phyloP scores from a whole-genome alignment of 2,888 invertebrate species.

The Sarcophaga rosellei region DNA sequence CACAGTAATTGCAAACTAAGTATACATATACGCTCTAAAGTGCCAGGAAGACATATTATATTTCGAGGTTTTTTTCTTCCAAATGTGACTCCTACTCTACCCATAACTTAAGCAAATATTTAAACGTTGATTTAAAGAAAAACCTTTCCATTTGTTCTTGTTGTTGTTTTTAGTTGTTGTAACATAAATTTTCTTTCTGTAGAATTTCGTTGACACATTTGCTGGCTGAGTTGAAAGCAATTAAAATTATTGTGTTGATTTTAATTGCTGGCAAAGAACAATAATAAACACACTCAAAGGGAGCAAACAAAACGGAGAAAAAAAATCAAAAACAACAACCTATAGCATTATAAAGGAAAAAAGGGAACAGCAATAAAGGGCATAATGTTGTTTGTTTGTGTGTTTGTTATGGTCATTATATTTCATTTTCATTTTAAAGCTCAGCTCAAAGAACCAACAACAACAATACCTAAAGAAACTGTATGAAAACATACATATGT shows the following conservation, averaged over 20 bases:
- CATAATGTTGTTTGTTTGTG: conserved; percentile 17
- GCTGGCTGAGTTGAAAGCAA: conserved; percentile 66
- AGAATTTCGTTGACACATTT: conserved; percentile 63
- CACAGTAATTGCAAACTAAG: no score
- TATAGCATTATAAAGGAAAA: no score
- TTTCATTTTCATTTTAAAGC: conserved; percentile 50
- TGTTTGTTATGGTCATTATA: conserved; percentile 60
- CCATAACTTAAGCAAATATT: neutral
- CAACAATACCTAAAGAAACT: conserved; percentile 30
- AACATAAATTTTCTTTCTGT: conserved; percentile 55
- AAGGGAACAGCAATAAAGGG: conserved; percentile 16
- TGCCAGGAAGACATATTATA: no score
- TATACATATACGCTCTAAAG: no score
- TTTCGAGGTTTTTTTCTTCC: no score
- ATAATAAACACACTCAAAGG: neutral
- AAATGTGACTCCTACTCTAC: no score
- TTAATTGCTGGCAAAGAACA: conserved; percentile 62
- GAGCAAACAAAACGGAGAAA: conserved; percentile 31
- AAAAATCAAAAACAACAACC: conserved; percentile 2
- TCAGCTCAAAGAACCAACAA: conserved; percentile 46
- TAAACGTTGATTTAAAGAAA: conserved; percentile 10
- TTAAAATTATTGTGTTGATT: conserved; percentile 69
- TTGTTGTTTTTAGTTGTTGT: conserved; percentile 18
- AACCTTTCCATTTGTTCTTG: neutral
- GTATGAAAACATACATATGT: neutral